These are phyloP conservation scores for Entosphenus tridentatus DNA, from an alignment of 2,113 vertebrate species.

Conservation along the genomic window DNA sequence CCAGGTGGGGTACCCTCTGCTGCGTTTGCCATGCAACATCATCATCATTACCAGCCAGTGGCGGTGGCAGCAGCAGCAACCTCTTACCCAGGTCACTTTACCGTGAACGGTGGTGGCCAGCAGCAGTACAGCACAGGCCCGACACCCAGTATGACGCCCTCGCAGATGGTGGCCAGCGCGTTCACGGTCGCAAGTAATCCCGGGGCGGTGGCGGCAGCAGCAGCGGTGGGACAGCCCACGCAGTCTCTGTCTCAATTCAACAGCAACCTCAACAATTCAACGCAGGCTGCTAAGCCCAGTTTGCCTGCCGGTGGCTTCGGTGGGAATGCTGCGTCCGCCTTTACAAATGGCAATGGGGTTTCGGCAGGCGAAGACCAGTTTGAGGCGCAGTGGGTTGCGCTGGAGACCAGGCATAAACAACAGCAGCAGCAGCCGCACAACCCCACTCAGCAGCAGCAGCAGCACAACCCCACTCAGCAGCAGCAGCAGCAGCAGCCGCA, in stretches of 20 bases:
- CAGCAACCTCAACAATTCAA: conserved; percentile 29
- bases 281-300: too few relatives aligned
- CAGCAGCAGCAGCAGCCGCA: conserved; percentile 16
- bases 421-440: neutral
- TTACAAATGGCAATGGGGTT: conserved; percentile 28
- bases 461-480: conserved; percentile 11
- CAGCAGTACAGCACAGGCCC: conserved; percentile 48
- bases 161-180: conserved; percentile 88
- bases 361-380: conserved; percentile 37
- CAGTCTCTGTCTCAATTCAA: conserved; percentile 28
- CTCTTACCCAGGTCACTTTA: conserved; percentile 33
- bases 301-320: too few relatives aligned
- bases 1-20: conserved; percentile 6
- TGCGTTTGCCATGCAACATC: conserved; percentile 27
- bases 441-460: conserved; percentile 11
- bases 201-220: too few relatives aligned
- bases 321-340: conserved; percentile 33
- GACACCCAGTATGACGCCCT: conserved; percentile 80
- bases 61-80: conserved; percentile 40
- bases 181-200: conserved; percentile 57
- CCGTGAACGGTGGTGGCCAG: conserved; percentile 53
- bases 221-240: conserved; percentile 25
- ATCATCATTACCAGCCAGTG: conserved; percentile 37
- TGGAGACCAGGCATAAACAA: conserved; percentile 50
- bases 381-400: conserved; percentile 81